A percentile compares a stretch with the other conserved stretches of the same genome.
Conservation (phyloP, 2,888 invertebrate species). For the Dynastes maya region DNA sequence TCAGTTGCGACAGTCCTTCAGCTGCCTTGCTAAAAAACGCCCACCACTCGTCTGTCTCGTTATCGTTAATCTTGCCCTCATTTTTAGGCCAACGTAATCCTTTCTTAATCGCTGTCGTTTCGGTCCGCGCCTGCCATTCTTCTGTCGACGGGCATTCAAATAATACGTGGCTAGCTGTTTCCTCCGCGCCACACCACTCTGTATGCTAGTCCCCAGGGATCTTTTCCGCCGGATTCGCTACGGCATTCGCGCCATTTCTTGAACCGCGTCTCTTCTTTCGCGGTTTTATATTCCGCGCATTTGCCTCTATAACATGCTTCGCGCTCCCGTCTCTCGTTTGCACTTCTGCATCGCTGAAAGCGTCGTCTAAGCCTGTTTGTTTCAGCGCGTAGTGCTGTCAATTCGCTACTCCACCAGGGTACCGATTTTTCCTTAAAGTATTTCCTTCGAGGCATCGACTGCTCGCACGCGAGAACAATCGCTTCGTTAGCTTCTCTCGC, state of each 20-base stretch:
- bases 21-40: no score
- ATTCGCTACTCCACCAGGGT: conserved; percentile 51
- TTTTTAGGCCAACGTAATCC: not conserved
- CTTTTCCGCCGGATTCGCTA: conserved; percentile 22
- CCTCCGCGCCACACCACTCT: conserved; percentile 20
- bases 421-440: conserved; percentile 31
- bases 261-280: not conserved
- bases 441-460: conserved; percentile 41
- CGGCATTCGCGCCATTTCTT: conserved; percentile 50
- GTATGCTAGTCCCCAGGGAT: conserved; percentile 52
- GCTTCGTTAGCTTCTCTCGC: conserved; percentile 15
- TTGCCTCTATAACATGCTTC: not conserved
- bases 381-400: conserved; percentile 35
- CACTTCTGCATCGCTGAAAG: not conserved
- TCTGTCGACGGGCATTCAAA: conserved; percentile 17
- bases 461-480: conserved; percentile 29
- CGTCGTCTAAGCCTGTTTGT: conserved; percentile 14
- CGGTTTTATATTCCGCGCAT: conserved; percentile 30
- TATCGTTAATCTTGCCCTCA: no score
- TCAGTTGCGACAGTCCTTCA: no score
- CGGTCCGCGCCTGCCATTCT: conserved; percentile 5
- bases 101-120: not conserved
- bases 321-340: conserved; percentile 1
- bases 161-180: not conserved
- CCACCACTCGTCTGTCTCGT: no score